Base-by-base conservation (phyloP, 2,888 invertebrate genomes). In the Harpalus rufipes region DNA sequence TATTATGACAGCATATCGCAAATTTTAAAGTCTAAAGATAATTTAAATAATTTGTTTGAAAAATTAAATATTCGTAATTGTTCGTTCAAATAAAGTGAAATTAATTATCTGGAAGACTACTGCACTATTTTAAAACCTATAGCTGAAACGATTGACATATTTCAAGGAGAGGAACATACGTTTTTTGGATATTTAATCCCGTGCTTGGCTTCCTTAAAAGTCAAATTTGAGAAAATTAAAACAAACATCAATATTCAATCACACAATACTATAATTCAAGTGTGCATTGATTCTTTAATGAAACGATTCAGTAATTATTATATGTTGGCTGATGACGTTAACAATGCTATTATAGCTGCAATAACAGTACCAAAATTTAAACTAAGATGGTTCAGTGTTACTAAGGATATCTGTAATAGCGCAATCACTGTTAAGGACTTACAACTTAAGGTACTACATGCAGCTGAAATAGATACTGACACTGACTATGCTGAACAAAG, bases 151-250 rank as follows among this genome's bases (percentile, higher is more conserved):
- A 65, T 65, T 32, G n/a, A 65, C 14, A n/a, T 65, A 32, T 65
- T 65, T 6, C 65, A 65, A 65, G 65, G 32, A n/a, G 39, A 65
- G 8, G 10, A 65, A n/a, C 25, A 65, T 32, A 65, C 25, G n/a
- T 65, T 65, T 12, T 65, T 32, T 14, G 65, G 65, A 39, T 32
- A 65, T 65, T 65, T 65, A 65, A 32, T 65, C n/a, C 39, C 65
- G 21, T 32, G 65, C 12, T n/a, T 65, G 10, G n/a, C 7, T 6
- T 65, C 39, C 32, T 65, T 65, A 65, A 65, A 65, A 65, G 39
- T 65, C 32, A 65, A 65, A 65, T 4, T 65, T 8, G n/a, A 65
- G 12, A 65, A 65, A 65, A 39, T 32, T 25, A 65, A 65, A 32
- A 32, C n/a, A 65, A 32, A 12, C 5, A 32, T n/a, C 32, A 65